Evolutionary conservation across 2,797 vertebrate species (phyloP).

Genomic region (Cossypha caffra): DNA sequence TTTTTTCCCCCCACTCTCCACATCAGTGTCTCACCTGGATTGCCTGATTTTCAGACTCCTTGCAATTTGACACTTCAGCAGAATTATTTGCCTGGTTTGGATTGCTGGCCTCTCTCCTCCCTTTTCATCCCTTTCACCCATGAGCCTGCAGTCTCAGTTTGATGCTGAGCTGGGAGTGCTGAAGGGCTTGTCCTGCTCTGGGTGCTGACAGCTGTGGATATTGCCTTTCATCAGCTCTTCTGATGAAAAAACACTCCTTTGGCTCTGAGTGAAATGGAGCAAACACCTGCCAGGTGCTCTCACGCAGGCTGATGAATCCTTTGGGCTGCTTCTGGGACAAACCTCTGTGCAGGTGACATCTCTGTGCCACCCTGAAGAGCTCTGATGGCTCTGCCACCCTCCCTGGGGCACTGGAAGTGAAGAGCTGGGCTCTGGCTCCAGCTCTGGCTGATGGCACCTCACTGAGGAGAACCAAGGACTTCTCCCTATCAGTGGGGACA

Average conservation of each 20-base stretch:
- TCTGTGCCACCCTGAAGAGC: background rate
- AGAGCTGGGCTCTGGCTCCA: background rate
- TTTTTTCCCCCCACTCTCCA: background rate
- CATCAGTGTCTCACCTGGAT: background rate
- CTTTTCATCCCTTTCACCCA: background rate
- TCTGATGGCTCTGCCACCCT: background rate
- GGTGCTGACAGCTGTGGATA: slow-evolving; percentile 2
- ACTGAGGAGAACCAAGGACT: background rate
- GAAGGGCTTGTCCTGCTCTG: background rate
- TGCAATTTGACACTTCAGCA: background rate
- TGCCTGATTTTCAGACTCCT: background rate
- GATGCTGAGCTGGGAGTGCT: background rate
- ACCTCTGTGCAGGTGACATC: background rate
- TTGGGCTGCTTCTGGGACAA: background rate
- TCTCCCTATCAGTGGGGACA: background rate
- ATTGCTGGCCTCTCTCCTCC: background rate
- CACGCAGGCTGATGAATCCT: background rate
- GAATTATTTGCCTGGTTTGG: background rate
- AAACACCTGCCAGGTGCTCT: slow-evolving; percentile 7
- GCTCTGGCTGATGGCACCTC: background rate
- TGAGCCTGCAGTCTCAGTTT: background rate
- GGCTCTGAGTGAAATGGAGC: background rate
- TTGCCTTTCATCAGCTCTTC: slow-evolving; percentile 13
- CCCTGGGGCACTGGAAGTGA: background rate
- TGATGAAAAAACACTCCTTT: background rate